Conservation (phyloP, 53 echinoderm and acorn worm species). For the Luidia sarsii region DNA sequence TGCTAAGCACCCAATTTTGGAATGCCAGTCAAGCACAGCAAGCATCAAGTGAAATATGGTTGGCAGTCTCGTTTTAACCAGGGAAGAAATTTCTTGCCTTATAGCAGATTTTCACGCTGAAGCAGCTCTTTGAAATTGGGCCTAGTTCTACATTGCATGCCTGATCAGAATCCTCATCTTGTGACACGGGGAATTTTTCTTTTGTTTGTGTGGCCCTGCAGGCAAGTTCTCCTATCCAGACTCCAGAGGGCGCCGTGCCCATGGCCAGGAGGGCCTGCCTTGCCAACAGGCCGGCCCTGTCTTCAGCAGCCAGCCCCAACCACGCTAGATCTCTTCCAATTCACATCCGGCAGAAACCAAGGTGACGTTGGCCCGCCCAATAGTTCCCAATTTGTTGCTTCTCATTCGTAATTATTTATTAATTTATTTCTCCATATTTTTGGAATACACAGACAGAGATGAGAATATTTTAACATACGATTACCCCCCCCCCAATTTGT, state of each 20-base stretch:
- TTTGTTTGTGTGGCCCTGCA: no score
- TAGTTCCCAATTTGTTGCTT: slow-evolving; percentile 14
- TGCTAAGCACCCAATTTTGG: no score
- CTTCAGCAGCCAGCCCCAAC: slow-evolving; percentile 15
- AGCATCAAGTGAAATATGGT: no score
- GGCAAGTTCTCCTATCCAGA: slow-evolving; percentile 12
- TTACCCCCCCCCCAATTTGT: no score
- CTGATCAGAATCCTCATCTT: no score
- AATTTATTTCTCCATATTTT: slow-evolving; percentile 6
- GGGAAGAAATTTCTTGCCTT: no score
- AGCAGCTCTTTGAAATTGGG: no score
- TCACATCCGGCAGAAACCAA: slow-evolving; percentile 54
- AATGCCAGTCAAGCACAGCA: no score
- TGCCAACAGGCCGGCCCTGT: slow-evolving; percentile 1
- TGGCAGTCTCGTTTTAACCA: no score
- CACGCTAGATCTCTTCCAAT: slow-evolving; percentile 72
- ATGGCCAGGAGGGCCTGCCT: not conserved
- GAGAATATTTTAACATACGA: not conserved
- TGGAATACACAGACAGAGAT: not conserved
- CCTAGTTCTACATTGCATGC: no score
- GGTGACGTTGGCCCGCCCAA: slow-evolving; percentile 59
- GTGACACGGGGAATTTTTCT: no score
- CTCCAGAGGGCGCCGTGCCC: slow-evolving; percentile 38
- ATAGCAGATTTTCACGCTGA: no score
- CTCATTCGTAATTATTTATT: not conserved